These are phyloP conservation scores for Drosophila algonquin DNA, from an alignment of 2,888 invertebrate species.

Conservation along the genomic window DNA sequence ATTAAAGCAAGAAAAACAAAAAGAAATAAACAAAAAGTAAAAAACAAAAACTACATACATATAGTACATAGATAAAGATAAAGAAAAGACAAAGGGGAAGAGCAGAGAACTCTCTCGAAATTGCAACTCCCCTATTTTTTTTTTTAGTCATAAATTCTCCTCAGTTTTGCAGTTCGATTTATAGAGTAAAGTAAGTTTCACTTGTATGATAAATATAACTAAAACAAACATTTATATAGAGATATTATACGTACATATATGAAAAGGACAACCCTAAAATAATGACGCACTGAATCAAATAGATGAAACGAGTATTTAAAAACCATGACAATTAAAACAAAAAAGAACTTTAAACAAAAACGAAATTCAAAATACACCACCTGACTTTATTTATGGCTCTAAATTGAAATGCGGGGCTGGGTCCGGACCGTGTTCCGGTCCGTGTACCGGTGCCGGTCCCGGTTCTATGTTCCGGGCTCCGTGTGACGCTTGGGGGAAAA, in stretches of 20 bases:
- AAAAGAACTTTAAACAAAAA: constrained; percentile 59
- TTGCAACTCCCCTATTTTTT: constrained; percentile 5
- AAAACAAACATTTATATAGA: constrained; percentile 60
- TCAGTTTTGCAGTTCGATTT: constrained; percentile 24
- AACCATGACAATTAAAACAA: constrained; percentile 73
- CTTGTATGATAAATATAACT: constrained; percentile 71
- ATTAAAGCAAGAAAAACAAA: constrained; percentile 24
- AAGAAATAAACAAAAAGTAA: not conserved
- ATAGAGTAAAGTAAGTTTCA: constrained; percentile 63
- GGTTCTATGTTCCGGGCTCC: not conserved
- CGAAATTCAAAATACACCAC: constrained; percentile 37
- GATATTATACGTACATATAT: constrained; percentile 69
- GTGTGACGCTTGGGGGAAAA: constrained; percentile 28
- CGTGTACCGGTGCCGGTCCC: not conserved
- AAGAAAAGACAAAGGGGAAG: not conserved
- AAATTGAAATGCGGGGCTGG: not conserved
- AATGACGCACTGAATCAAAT: constrained; percentile 84
- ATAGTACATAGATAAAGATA: not conserved
- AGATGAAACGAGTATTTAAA: constrained; percentile 81
- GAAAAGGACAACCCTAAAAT: constrained; percentile 57
- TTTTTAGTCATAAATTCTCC: constrained; percentile 38
- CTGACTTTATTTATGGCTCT: constrained; percentile 13
- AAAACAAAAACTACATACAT: constrained; percentile 12
- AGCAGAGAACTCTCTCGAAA: constrained; percentile 17
- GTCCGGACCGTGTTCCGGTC: not conserved